Evolutionary conservation across 2,797 vertebrate species (phyloP).

Genomic region (Anniella stebbinsi): DNA sequence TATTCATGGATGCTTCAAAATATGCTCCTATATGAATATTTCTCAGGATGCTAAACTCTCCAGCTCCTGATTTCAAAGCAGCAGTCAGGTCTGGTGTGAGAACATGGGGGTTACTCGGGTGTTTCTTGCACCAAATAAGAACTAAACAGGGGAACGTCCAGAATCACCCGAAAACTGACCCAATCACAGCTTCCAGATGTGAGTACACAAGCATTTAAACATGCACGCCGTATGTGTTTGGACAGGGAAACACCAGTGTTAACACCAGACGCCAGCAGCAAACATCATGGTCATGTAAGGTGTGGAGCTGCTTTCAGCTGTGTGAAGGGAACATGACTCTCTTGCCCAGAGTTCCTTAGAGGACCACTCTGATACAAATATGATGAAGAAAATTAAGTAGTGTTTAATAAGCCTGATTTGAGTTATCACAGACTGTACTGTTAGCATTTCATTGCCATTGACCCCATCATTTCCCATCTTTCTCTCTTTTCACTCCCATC

Average conservation of each 20-base stretch:
- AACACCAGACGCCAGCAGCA: no score
- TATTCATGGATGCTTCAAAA: conserved; percentile 4
- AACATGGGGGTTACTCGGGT: neutral
- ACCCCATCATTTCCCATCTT: no score
- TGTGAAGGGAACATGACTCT: neutral
- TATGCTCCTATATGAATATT: neutral
- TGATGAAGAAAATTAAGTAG: neutral
- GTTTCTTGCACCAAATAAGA: neutral
- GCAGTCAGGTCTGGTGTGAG: neutral
- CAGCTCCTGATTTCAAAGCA: neutral
- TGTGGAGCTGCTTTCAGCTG: neutral
- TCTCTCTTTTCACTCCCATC: no score
- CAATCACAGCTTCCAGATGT: neutral
- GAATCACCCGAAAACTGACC: no score
- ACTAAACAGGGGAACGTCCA: neutral
- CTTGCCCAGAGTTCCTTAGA: neutral
- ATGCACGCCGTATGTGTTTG: neutral
- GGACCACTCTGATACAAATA: neutral
- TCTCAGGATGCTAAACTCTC: neutral
- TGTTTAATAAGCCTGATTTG: neutral
- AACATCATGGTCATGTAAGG: neutral
- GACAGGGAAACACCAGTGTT: neutral
- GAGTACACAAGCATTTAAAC: neutral
- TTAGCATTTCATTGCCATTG: neutral
- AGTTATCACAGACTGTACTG: neutral